Base-by-base conservation (phyloP, 2,797 vertebrate genomes). In the Danio choprae region DNA sequence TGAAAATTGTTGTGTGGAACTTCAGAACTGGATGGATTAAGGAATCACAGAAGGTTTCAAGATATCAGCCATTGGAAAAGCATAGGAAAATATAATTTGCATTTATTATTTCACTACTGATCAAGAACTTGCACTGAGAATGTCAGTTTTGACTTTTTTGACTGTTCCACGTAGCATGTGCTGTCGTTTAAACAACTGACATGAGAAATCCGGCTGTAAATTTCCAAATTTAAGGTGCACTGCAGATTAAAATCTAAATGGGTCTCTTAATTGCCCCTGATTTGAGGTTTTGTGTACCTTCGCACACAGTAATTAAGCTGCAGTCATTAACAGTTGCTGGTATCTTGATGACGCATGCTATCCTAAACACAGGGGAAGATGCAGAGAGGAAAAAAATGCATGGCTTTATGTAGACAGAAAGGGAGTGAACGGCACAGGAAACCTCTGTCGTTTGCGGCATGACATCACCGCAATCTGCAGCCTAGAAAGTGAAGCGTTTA, bases 261-360 rank as follows among this genome's bases (percentile, higher is more conserved):
- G 29, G 43, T 77, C 11, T 50, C 44, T 79, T 53, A 51, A 79
- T 43, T 70, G 44, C 12, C 55, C 36, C 44, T n/a, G 36, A 43
- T 51, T 71, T 51, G 18, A 79, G 56, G 8, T 62, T 70, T 62
- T 62, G 36, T 70, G 4, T 51, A 59, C 55, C 38, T 77, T 58
- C 44, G 44, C 9, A 5, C n/a, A 40, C 44, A 68, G 38, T 59
- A 69, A 69, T 69, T 16, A 50, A 60, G 64, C 41, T 68, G 3
- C 12, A 48, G 55, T 59, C 60, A 72, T 73, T 73, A 62, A 56
- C 38, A 65, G 51, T 74, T 62, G 6, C 18, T 59, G 62, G 22
- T 56, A 46, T 80, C 22, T 67, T 48, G 5, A 68, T 67, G 53
- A 67, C 15, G 6, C 29, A 41, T 48, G 6, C 16, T 18, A 7